Percentiles rank a stretch among this genome's conserved stretches.
Evolutionary conservation across 2,888 invertebrate genomes (phyloP).

Genomic region (Lordiphosa andalusiaca): DNA sequence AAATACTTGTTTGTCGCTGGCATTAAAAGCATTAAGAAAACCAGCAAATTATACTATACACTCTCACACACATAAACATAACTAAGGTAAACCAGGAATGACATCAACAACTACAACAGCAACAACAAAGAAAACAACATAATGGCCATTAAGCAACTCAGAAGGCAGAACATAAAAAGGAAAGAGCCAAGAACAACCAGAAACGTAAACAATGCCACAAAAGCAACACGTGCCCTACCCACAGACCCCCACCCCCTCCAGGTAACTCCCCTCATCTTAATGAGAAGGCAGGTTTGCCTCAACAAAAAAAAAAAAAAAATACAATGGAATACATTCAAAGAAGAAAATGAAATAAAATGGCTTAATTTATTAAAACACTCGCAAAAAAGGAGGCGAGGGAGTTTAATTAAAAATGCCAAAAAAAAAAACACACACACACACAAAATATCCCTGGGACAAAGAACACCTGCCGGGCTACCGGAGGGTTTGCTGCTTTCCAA

Average conservation of each 20-base stretch:
- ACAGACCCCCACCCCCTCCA: background rate
- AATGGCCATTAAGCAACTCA: slow-evolving; percentile 39
- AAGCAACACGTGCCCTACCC: slow-evolving; percentile 56
- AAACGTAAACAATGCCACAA: slow-evolving; percentile 53
- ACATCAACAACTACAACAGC: slow-evolving; percentile 15
- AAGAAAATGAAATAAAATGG: slow-evolving; percentile 54
- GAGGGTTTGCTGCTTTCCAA: slow-evolving; percentile 4
- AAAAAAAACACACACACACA: slow-evolving; percentile 6
- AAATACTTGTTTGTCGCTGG: too few relatives aligned
- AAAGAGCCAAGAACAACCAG: slow-evolving; percentile 5
- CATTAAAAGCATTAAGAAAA: too few relatives aligned
- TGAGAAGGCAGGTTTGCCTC: background rate
- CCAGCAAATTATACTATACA: too few relatives aligned
- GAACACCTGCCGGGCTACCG: slow-evolving; percentile 8
- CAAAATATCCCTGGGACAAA: background rate
- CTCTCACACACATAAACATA: slow-evolving; percentile 34
- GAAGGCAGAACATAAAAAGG: slow-evolving; percentile 32
- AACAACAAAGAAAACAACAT: slow-evolving; percentile 16
- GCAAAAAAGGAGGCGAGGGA: slow-evolving; percentile 15
- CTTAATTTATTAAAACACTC: slow-evolving; percentile 54
- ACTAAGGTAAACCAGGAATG: slow-evolving; percentile 16
- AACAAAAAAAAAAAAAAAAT: background rate
- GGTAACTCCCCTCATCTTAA: slow-evolving; percentile 7
- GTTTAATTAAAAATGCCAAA: slow-evolving; percentile 56
- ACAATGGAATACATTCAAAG: slow-evolving; percentile 1